Evolutionary conservation across 1,140 invertebrate genomes (phyloP).

Genomic region (Caerostris extrusa): DNA sequence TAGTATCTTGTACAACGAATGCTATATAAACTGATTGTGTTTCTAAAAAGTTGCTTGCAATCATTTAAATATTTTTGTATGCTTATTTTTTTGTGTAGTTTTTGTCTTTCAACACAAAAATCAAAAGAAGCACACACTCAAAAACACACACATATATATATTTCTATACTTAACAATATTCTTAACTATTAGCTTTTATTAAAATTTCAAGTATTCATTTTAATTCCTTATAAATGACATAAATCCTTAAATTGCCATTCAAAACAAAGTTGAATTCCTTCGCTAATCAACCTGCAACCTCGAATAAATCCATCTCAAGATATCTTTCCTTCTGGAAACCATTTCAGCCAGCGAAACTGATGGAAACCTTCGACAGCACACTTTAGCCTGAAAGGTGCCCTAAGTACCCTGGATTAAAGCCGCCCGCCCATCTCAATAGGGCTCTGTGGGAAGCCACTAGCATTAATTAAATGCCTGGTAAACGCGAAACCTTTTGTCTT

Average conservation of each 20-base stretch:
- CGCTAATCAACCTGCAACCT: background rate
- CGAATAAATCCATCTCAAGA: background rate
- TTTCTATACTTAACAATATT: too few species aligned
- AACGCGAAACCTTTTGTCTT: constrained; percentile 52
- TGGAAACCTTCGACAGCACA: constrained; percentile 18
- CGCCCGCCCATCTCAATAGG: constrained; percentile 22
- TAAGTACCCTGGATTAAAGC: constrained; percentile 66
- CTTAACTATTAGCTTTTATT: too few species aligned
- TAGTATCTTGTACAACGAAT: too few species aligned
- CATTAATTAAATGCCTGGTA: constrained; percentile 68
- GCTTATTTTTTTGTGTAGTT: too few species aligned
- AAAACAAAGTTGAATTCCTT: background rate
- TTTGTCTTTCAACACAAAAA: too few species aligned
- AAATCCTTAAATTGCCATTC: background rate
- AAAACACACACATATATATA: too few species aligned
- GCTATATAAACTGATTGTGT: too few species aligned
- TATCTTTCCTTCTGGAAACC: background rate
- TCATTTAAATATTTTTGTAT: too few species aligned
- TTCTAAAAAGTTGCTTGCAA: too few species aligned
- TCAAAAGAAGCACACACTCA: too few species aligned
- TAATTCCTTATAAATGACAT: too few species aligned
- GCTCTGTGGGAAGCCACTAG: constrained; percentile 68
- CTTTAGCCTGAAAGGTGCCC: constrained; percentile 26
- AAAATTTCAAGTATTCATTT: too few species aligned
- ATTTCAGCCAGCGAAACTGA: background rate